Percentiles rank a stretch among this genome's conserved stretches.
Evolutionary conservation across 2,113 vertebrate genomes (phyloP).

Genomic region (Emydura subglobosa): DNA sequence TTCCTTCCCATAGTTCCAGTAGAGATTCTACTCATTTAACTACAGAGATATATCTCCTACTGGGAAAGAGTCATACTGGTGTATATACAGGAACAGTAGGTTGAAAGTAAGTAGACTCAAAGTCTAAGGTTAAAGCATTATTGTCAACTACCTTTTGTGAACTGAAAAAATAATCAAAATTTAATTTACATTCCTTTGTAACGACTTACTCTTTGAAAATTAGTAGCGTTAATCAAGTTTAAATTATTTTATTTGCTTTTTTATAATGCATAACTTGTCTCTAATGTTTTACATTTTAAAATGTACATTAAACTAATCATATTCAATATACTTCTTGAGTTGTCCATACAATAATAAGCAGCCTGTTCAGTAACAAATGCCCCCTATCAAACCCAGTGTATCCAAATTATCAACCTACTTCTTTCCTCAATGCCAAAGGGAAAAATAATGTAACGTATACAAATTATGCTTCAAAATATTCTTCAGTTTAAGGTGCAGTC

Average conservation of each 20-base stretch:
- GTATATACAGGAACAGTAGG: neutral
- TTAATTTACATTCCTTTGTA: neutral
- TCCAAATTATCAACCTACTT: neutral
- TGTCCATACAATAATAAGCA: no score
- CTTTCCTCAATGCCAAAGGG: neutral
- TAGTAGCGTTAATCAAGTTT: neutral
- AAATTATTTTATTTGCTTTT: neutral
- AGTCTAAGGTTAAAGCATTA: neutral
- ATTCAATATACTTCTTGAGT: neutral
- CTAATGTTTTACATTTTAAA: neutral
- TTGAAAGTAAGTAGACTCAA: neutral
- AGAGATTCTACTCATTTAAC: neutral
- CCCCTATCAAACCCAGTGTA: neutral
- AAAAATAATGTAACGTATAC: neutral
- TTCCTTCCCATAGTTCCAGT: neutral
- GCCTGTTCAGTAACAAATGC: neutral
- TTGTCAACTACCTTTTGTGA: neutral
- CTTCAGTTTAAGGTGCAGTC: neutral
- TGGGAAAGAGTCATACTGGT: neutral
- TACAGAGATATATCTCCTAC: neutral
- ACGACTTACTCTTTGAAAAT: neutral
- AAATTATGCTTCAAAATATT: neutral
- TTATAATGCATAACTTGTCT: no score
- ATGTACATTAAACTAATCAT: neutral
- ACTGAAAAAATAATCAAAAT: neutral